Evolutionary conservation across 2,888 invertebrate species (phyloP), one percentile per base, ranked within the genome.

Genomic region (Scaptomyza caliginosa): DNA sequence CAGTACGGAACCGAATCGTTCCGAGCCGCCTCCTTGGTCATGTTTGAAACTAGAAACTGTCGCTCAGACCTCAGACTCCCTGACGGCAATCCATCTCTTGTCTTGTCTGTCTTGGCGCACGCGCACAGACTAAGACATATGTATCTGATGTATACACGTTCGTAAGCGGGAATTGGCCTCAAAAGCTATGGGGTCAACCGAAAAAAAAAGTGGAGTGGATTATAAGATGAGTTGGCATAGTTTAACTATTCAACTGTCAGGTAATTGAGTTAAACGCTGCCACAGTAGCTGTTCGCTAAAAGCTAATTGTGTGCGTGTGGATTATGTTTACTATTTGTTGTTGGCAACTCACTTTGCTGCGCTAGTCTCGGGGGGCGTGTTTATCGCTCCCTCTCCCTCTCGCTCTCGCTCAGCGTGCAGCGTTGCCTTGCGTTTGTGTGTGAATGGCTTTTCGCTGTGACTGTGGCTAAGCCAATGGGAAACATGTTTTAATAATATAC

Each of bases 11-110:
- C 32, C 6, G 13, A 30, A 42, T 50, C 40, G 36, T 30, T 32
- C 57, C 32, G 43, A 51, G 76, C 69, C 59, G 56, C 63, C 66
- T 73, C 46, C 59, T 73, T 64, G 51, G 46, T 6, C 13, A 32
- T 43, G 42, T 16, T 17, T 26, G 17, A 63, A 84, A 86, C 86
- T 77, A 77, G 86, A 86, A 58, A 86, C 83, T 70, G 65, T 62
- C 63, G 24, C 54, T 58, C 67, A 48, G 64, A 34, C 13, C 5
- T 2, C 6, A 34, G 34, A 68, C 67, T 64, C 60, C 43, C 80
- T 79, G 79, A 83, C 77, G 79, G 80, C 79, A 82, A 86, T 80
- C 86, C 79, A 82, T 86, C 86, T 85, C 73, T 85, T 68, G 10
- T 59, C 50, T 62, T 82, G 81, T 66, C 73, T 79, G 16, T 8